phyloP scores from a whole-genome alignment of 2,113 vertebrate species.

The Atractosteus spatula region DNA sequence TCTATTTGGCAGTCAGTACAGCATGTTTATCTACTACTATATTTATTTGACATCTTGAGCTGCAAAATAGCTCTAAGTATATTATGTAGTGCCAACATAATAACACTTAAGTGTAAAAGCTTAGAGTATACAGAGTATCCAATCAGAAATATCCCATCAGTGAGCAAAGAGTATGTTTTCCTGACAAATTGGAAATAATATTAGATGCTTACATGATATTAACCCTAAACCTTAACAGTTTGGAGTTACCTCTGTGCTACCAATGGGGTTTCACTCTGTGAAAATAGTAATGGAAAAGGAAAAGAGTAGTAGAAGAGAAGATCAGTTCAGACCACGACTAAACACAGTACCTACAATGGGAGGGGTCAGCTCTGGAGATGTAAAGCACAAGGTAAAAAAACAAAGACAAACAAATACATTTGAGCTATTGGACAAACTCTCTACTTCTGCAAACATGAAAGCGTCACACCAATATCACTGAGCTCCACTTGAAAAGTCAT shows the following conservation, averaged over 20 bases:
- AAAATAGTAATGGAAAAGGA: not conserved
- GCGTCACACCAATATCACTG: not conserved
- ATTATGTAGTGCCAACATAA: not conserved
- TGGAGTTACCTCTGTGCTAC: not conserved
- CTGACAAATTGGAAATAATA: not conserved
- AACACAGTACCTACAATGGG: constrained; percentile 86
- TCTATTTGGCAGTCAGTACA: too few relatives aligned
- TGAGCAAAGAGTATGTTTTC: not conserved
- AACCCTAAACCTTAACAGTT: not conserved
- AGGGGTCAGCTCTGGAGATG: constrained; percentile 75
- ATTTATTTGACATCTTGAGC: too few relatives aligned
- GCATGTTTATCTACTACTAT: too few relatives aligned
- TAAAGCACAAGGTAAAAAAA: constrained; percentile 14
- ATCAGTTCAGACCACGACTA: constrained; percentile 16
- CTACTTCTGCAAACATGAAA: too few relatives aligned
- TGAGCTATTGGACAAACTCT: not conserved
- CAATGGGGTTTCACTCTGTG: not conserved
- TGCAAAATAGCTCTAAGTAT: too few relatives aligned
- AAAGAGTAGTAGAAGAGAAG: not conserved
- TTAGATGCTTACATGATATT: too few relatives aligned
- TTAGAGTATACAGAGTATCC: not conserved
- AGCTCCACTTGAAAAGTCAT: too few relatives aligned
- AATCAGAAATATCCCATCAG: not conserved
- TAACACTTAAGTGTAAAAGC: not conserved
- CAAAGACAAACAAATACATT: not conserved